Evolutionary conservation across 1,140 invertebrate genomes (phyloP).

Genomic region (Solenopsis fugax): DNA sequence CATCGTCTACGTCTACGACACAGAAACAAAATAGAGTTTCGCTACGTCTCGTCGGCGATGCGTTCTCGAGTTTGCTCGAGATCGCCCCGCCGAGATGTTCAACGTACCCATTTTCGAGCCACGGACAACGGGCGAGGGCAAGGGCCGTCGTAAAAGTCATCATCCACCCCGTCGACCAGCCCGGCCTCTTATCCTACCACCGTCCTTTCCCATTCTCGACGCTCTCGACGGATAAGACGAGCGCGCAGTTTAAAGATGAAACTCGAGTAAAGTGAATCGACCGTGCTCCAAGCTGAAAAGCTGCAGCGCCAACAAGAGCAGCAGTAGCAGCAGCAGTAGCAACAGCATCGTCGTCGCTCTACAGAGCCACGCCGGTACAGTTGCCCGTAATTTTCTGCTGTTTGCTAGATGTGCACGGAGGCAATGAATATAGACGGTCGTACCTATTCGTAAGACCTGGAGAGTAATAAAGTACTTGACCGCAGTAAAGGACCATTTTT

Average conservation of each 20-base stretch:
- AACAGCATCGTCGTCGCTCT: constrained; percentile 51
- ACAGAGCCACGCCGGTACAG: constrained; percentile 3
- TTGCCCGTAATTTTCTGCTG: constrained; percentile 79
- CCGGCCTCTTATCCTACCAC: constrained; percentile 33
- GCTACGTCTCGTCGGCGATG: constrained; percentile 56
- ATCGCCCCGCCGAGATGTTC: constrained; percentile 61
- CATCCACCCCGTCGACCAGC: constrained; percentile 42
- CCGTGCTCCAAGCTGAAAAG: constrained; percentile 69
- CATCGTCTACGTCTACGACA: constrained; percentile 31
- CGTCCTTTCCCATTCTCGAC: constrained; percentile 33
- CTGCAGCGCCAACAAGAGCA: constrained; percentile 46
- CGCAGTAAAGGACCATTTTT: constrained; percentile 79
- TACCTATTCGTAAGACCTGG: constrained; percentile 63
- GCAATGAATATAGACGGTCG: constrained; percentile 75
- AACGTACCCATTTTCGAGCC: constrained; percentile 61
- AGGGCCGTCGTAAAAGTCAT: constrained; percentile 74
- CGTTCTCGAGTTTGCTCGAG: constrained; percentile 63
- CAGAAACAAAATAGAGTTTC: constrained; percentile 56
- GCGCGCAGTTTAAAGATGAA: constrained; percentile 68
- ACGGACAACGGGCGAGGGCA: constrained; percentile 47
- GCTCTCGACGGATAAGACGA: constrained; percentile 50
- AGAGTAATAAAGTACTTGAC: constrained; percentile 79
- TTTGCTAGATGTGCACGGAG: constrained; percentile 77
- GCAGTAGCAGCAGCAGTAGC: constrained; percentile 26
- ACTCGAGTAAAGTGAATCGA: constrained; percentile 66